A percentile compares a stretch with the other conserved stretches of the same genome.
These are phyloP conservation scores for Aphelocoma californica DNA, from an alignment of 2,797 vertebrate genomes.

Conservation along the genomic window DNA sequence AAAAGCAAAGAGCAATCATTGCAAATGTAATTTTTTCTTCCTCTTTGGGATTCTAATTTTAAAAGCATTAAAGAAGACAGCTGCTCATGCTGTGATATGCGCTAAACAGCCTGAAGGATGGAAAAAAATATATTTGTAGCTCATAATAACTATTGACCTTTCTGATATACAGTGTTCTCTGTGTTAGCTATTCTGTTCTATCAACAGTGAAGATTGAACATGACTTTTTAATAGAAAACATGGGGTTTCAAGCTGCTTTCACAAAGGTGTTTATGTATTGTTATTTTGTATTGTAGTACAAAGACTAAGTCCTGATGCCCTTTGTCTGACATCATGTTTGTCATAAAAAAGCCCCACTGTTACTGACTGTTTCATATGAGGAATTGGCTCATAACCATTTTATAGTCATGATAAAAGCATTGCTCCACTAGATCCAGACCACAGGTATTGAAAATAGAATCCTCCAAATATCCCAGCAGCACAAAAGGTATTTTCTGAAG, in stretches of 20 bases:
- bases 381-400: slow-evolving; percentile 77
- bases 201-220: slow-evolving; percentile 85
- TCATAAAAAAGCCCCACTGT: slow-evolving; percentile 60
- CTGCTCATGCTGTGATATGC: slow-evolving; percentile 82
- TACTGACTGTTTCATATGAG: slow-evolving; percentile 73
- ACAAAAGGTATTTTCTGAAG: slow-evolving; percentile 65
- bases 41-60: slow-evolving; percentile 84
- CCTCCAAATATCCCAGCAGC: slow-evolving; percentile 58
- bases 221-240: slow-evolving; percentile 87
- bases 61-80: slow-evolving; percentile 85
- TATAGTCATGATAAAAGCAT: slow-evolving; percentile 74
- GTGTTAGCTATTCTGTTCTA: slow-evolving; percentile 83
- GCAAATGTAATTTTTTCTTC: slow-evolving; percentile 81
- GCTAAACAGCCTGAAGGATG: slow-evolving; percentile 83
- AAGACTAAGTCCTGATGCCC: slow-evolving; percentile 77
- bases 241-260: slow-evolving; percentile 79
- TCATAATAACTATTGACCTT: slow-evolving; percentile 86
- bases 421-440: slow-evolving; percentile 65
- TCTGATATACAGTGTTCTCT: slow-evolving; percentile 82
- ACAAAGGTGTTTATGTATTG: slow-evolving; percentile 82
- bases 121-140: slow-evolving; percentile 84
- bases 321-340: slow-evolving; percentile 80
- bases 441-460: slow-evolving; percentile 69
- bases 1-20: slow-evolving; percentile 83
- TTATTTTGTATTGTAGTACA: slow-evolving; percentile 79